phyloP scores from a whole-genome alignment of 2,113 vertebrate genomes.

The Paracanthobrama guichenoti region DNA sequence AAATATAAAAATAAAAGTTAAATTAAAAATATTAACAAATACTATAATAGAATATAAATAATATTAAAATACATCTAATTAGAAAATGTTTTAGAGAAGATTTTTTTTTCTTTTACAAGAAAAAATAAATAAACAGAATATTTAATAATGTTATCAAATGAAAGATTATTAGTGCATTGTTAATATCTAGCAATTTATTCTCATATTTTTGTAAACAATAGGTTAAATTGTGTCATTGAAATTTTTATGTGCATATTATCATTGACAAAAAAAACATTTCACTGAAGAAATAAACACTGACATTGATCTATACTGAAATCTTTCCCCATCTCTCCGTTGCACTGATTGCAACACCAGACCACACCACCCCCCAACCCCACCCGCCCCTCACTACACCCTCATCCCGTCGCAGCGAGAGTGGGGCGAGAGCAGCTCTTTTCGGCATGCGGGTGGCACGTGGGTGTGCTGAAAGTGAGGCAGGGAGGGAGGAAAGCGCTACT shows the following conservation, averaged over 20 bases:
- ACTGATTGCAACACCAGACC: conserved; percentile 30
- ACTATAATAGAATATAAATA: background rate
- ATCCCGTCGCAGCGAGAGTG: background rate
- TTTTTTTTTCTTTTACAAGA: background rate
- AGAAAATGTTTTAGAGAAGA: background rate
- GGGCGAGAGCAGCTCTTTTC: conserved; percentile 34
- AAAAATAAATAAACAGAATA: background rate
- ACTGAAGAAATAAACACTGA: background rate
- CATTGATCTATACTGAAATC: background rate
- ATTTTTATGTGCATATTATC: background rate
- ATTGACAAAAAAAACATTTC: background rate
- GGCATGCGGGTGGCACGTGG: conserved; percentile 40
- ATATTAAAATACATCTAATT: background rate
- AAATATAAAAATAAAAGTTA: background rate
- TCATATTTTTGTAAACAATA: background rate
- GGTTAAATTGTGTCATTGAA: background rate
- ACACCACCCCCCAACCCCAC: background rate
- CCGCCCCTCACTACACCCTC: background rate
- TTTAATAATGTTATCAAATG: background rate
- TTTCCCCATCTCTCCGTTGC: conserved; percentile 11
- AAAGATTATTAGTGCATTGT: background rate
- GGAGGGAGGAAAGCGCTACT: conserved; percentile 38
- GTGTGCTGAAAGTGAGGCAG: conserved; percentile 33
- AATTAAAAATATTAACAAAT: background rate
- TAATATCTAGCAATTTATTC: background rate